Evolutionary conservation across 2,797 vertebrate species (phyloP), one percentile per base, ranked within the genome.

Genomic region (Enteromius mattozi): DNA sequence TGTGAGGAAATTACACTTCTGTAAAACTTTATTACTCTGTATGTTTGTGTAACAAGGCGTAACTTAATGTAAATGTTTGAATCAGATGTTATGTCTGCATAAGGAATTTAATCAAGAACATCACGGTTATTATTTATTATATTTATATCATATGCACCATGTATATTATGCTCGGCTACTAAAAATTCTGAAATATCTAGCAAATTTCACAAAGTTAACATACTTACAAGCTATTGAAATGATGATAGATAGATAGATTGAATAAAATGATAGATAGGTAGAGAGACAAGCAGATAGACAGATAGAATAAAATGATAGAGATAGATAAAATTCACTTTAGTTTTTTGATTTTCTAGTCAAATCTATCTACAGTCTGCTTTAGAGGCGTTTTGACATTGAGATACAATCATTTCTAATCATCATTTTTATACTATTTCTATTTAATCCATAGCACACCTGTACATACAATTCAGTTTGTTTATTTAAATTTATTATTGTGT

Each of bases 1-100:
- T 84, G 80, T 17, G 66, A 69, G 21, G 47, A 75, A 85, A 71
- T 83, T 78, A 86, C 71, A 21, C 35, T 42, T 13, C 27, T 47
- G 80, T 86, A 85, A 82, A 87, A 87, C 66, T 69, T 81, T 81
- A 83, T 81, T 83, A 75, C 72, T 19, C 21, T 21, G 6, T 45
- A 24, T 59, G 45, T 77, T 70, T 83, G 76, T 14, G 12, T 65
- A 63, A 69, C 33, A 27, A 40, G 7, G 14, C 1, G 27, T 74
- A 63, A 65, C 17, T 6, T 24, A 40, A 63, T 30, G 37, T 54
- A 66, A 14, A 63, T 74, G 21, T 83, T 45, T 66, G 37, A 71
- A 56, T 85, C 6, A 6, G 14, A 47, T 75, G 40, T 17, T 59
- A 45, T 79, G 47, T 47, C 63, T 33, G 69, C 51, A 30, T 70